phyloP scores from a whole-genome alignment of 2,888 invertebrate species.

The Argyra leucocephala region DNA sequence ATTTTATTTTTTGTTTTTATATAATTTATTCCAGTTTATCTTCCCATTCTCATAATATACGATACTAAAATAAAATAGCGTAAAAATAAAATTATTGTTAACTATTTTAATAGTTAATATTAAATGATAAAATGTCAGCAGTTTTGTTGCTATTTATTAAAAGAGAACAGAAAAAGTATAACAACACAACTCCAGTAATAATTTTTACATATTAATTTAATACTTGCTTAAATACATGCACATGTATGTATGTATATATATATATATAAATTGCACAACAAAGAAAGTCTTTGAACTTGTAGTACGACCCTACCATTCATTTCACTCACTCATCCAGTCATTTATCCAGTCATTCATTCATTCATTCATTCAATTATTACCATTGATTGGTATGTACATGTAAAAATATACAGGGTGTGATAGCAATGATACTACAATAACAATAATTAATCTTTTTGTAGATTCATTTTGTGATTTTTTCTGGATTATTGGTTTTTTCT shows the following conservation, averaged over 20 bases:
- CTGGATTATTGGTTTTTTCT: too few relatives aligned
- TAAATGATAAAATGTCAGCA: not conserved
- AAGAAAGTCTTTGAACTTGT: conserved; percentile 1
- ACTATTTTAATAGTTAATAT: not conserved
- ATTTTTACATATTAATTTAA: not conserved
- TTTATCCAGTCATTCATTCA: not conserved
- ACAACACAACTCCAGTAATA: not conserved
- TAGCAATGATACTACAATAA: too few relatives aligned
- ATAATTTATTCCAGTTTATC: too few relatives aligned
- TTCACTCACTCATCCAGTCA: not conserved
- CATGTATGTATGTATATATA: too few relatives aligned
- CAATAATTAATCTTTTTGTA: too few relatives aligned
- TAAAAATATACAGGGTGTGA: too few relatives aligned
- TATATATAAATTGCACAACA: not conserved
- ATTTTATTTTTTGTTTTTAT: too few relatives aligned
- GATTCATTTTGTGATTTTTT: too few relatives aligned
- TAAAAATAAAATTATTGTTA: too few relatives aligned
- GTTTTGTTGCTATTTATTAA: not conserved
- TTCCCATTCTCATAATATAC: too few relatives aligned
- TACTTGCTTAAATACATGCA: not conserved
- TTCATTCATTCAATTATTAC: not conserved
- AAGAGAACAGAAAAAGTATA: not conserved
- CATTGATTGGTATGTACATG: too few relatives aligned
- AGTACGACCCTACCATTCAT: not conserved
- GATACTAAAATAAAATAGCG: too few relatives aligned